Conservation (phyloP, 2,888 invertebrate species). For the Stenodera caucasica region DNA sequence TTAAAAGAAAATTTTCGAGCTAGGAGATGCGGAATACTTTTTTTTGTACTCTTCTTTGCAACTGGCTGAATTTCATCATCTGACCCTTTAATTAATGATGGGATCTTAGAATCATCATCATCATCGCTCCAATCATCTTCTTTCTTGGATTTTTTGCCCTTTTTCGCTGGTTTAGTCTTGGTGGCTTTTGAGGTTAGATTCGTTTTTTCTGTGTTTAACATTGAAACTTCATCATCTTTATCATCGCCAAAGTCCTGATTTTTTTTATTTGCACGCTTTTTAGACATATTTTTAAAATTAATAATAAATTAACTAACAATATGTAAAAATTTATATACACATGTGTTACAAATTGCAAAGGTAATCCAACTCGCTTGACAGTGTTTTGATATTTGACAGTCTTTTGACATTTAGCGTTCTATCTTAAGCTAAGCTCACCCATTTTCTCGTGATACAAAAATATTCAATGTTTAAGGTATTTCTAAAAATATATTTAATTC, state of each 20-base stretch:
- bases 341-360: not conserved
- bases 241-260: constrained; percentile 62
- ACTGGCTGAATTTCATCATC: constrained; percentile 35
- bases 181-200: constrained; percentile 60
- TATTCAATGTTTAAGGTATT: no score
- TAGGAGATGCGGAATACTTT: constrained; percentile 26
- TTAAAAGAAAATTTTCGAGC: constrained; percentile 10
- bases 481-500: no score
- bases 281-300: constrained; percentile 58
- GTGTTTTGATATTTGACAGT: not conserved
- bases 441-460: no score
- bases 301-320: constrained; percentile 3
- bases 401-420: no score
- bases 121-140: constrained; percentile 50
- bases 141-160: constrained; percentile 52
- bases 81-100: constrained; percentile 49
- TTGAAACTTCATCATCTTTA: constrained; percentile 50
- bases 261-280: constrained; percentile 63
- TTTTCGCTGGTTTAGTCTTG: constrained; percentile 57
- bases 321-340: not conserved
- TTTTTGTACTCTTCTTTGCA: constrained; percentile 35
- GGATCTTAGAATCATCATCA: constrained; percentile 35
- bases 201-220: constrained; percentile 46
- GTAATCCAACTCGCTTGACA: no score
- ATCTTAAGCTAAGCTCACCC: no score